Percentiles rank a stretch among this genome's conserved stretches.
Evolutionary conservation across 2,797 vertebrate species (phyloP).

Genomic region (Pipistrellus pygmaeus): DNA sequence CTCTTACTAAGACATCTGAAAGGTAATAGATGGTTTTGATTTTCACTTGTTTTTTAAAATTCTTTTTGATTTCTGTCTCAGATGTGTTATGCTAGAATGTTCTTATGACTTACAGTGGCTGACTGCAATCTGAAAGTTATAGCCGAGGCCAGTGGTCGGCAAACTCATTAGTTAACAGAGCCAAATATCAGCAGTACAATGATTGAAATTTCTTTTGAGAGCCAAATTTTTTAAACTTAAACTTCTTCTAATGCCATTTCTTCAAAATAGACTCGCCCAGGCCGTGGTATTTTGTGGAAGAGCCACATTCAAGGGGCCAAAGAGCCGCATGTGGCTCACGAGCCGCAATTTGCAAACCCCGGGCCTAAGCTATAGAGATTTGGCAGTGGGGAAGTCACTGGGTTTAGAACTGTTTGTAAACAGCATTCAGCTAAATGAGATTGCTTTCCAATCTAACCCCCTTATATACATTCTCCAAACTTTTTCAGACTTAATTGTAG

Average conservation of each 20-base stretch:
- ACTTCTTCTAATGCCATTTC: no score
- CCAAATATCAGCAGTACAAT: no score
- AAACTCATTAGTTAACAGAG: no score
- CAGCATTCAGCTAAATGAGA: neutral
- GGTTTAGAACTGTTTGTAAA: slow-evolving; percentile 24
- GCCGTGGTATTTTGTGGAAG: no score
- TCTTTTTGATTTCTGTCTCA: neutral
- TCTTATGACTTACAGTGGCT: neutral
- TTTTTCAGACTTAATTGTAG: slow-evolving; percentile 10
- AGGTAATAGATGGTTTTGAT: neutral
- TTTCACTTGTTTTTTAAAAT: neutral
- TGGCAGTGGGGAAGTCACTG: neutral
- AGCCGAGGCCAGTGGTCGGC: no score
- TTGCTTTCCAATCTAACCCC: neutral
- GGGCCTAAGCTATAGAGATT: neutral
- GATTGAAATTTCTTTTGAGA: no score
- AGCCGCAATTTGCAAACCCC: no score
- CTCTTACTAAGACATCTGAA: slow-evolving; percentile 36
- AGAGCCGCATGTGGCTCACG: no score
- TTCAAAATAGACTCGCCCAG: no score
- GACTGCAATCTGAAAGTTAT: neutral
- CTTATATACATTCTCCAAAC: neutral
- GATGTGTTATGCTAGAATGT: neutral
- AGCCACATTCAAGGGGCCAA: no score
- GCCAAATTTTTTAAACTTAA: no score